Evolutionary conservation across 2,113 vertebrate genomes (phyloP).

Genomic region (Macroglossus sobrinus): DNA sequence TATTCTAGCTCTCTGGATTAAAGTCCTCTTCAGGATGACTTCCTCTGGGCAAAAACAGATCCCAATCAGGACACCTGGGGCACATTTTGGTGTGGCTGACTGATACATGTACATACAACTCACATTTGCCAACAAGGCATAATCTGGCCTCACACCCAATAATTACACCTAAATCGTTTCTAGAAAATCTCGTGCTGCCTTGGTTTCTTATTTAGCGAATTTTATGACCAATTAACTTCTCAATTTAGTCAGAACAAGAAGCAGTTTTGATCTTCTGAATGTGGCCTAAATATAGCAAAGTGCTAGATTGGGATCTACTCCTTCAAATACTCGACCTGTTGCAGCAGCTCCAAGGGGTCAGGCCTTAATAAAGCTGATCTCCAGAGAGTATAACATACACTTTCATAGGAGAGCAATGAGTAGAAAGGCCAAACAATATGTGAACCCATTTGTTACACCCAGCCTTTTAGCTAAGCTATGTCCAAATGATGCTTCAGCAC

Average conservation of each 20-base stretch:
- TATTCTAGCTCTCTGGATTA: not conserved
- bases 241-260: not conserved
- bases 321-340: not conserved
- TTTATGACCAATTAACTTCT: not conserved
- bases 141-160: not conserved
- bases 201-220: not conserved
- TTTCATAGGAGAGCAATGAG: not conserved
- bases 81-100: not conserved
- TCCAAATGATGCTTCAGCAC: not conserved
- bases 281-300: not conserved
- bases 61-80: not conserved
- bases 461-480: not conserved
- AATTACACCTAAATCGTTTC: not conserved
- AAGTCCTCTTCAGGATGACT: not conserved
- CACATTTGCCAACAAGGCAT: not conserved
- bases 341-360: not conserved
- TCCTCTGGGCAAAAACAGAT: not conserved
- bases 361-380: not conserved
- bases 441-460: not conserved
- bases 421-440: not conserved
- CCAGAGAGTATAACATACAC: not conserved
- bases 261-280: not conserved
- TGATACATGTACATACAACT: not conserved
- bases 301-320: not conserved
- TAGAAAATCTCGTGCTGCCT: not conserved